These are phyloP conservation scores for Brevimyrus niger DNA, from an alignment of 2,113 vertebrate species.

Conservation along the genomic window DNA sequence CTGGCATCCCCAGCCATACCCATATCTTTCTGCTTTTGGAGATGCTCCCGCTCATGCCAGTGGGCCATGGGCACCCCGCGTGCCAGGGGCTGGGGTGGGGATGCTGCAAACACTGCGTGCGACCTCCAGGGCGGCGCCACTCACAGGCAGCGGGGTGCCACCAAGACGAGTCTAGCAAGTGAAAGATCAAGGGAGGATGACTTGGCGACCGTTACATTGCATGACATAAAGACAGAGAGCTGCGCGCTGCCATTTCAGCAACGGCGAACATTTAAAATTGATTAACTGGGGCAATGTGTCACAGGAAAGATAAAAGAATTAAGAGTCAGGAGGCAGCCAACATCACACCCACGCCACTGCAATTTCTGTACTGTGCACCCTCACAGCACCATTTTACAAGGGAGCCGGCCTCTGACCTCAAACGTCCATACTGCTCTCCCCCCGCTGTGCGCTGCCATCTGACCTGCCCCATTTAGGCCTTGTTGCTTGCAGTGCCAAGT, in stretches of 20 bases:
- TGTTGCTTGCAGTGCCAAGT: neutral
- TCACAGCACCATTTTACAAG: neutral
- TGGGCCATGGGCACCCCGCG: neutral
- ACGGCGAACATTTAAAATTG: neutral
- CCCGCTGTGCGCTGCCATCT: neutral
- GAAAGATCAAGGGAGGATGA: neutral
- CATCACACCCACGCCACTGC: neutral
- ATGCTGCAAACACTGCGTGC: neutral
- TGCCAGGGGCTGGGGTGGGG: neutral
- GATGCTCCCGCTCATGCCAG: neutral
- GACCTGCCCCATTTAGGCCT: neutral
- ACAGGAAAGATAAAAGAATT: neutral
- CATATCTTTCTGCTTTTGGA: neutral
- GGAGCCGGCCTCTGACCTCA: neutral
- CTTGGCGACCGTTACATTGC: neutral
- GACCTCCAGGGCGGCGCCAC: neutral
- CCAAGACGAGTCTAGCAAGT: neutral
- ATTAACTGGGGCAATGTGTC: conserved; percentile 4
- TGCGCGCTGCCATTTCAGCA: neutral
- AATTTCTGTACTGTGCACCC: neutral
- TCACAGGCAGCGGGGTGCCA: neutral
- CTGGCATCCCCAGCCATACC: neutral
- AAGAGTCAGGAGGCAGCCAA: neutral
- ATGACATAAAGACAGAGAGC: neutral
- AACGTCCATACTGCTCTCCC: neutral